Conservation (phyloP, 2,888 invertebrate species). For the Drosophila subquinaria region DNA sequence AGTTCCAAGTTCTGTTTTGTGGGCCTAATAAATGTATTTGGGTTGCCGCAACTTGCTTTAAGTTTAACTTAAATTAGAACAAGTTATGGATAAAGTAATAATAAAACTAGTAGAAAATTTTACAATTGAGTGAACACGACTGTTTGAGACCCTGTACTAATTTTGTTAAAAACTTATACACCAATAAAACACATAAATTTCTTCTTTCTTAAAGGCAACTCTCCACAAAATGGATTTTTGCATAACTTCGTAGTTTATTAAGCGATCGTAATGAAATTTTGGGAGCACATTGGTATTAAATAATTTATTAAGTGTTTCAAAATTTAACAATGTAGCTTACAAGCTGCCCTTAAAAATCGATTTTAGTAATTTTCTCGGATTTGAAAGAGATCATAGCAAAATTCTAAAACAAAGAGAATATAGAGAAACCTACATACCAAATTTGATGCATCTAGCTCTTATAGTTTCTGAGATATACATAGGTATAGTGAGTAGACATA, state of each 20-base stretch:
- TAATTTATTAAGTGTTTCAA: neutral
- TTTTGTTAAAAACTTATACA: no score
- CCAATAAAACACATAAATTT: no score
- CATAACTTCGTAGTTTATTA: neutral
- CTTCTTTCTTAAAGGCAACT: no score
- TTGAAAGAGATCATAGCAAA: neutral
- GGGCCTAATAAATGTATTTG: conserved; percentile 68
- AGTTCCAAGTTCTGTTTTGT: conserved; percentile 12
- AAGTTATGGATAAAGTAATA: conserved; percentile 27
- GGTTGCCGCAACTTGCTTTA: conserved; percentile 51
- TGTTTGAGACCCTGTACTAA: neutral
- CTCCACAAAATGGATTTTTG: neutral
- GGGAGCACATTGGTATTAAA: neutral
- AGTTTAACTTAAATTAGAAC: conserved; percentile 44
- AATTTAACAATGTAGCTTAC: neutral
- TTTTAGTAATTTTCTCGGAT: neutral
- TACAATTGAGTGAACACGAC: neutral
- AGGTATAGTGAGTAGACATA: neutral
- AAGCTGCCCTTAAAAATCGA: neutral
- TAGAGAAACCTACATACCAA: neutral
- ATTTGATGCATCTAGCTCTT: neutral
- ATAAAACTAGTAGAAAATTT: neutral
- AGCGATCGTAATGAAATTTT: neutral
- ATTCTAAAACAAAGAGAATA: neutral
- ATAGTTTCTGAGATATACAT: neutral